Percentiles rank a stretch among this genome's conserved stretches.
These are phyloP conservation scores for Cordilura impudica DNA, from an alignment of 2,888 invertebrate genomes.

Conservation along the genomic window DNA sequence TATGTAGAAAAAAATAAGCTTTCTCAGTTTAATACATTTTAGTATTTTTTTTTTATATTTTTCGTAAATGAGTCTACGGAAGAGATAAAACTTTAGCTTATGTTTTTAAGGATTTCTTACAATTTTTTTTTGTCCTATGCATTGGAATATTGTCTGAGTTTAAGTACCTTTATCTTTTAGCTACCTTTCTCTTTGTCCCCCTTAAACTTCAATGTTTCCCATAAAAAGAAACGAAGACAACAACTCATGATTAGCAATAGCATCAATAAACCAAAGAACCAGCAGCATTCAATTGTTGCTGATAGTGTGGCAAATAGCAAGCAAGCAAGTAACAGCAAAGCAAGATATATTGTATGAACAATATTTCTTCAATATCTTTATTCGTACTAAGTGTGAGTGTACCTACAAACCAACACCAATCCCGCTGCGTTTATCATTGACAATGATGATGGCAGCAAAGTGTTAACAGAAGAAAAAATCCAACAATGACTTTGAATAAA, in stretches of 20 bases:
- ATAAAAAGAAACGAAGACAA: conserved; percentile 9
- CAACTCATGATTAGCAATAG: conserved; percentile 41
- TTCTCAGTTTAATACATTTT: conserved; percentile 5
- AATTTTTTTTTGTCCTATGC: conserved; percentile 15
- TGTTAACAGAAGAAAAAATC: conserved; percentile 25
- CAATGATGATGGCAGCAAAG: conserved; percentile 40
- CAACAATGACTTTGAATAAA: conserved; percentile 56
- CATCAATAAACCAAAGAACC: conserved; percentile 25
- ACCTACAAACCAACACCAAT: neutral
- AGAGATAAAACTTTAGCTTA: conserved; percentile 48
- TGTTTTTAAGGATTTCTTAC: conserved; percentile 35
- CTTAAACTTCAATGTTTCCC: neutral
- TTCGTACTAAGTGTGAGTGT: neutral
- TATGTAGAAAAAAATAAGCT: neutral
- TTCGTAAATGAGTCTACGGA: conserved; percentile 25
- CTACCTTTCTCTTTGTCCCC: conserved; percentile 9
- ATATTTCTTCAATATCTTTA: conserved; percentile 13
- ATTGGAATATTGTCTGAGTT: conserved; percentile 53
- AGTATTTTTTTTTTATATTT: neutral
- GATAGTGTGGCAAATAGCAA: conserved; percentile 32
- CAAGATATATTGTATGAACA: conserved; percentile 30
- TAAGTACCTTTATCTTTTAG: conserved; percentile 56
- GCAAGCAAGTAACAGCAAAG: conserved; percentile 26
- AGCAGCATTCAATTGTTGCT: conserved; percentile 57
- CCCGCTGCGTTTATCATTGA: conserved; percentile 45